These are phyloP conservation scores for Drosophila pegasa DNA, from an alignment of 2,888 invertebrate species.

Conservation along the genomic window DNA sequence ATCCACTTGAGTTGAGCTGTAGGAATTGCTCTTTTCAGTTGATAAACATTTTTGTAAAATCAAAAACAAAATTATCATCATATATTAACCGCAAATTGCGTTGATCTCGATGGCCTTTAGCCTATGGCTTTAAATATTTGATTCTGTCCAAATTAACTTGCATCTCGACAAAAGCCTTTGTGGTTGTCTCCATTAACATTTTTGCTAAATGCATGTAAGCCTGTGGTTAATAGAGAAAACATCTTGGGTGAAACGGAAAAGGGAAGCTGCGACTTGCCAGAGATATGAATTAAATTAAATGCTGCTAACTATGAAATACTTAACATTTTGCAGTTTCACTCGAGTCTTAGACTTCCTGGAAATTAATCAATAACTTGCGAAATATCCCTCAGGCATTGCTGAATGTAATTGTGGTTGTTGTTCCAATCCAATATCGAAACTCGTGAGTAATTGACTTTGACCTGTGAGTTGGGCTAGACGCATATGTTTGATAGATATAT, in stretches of 20 bases:
- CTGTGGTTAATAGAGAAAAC: slow-evolving; percentile 13
- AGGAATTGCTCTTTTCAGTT: slow-evolving; percentile 16
- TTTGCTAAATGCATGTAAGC: slow-evolving; percentile 9
- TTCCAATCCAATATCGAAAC: slow-evolving; percentile 10
- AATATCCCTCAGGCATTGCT: neutral
- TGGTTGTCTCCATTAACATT: slow-evolving; percentile 12
- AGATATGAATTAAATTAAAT: neutral
- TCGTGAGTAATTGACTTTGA: slow-evolving; percentile 48
- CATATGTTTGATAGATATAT: slow-evolving; percentile 1
- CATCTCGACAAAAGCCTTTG: slow-evolving; percentile 14
- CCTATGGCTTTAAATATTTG: neutral
- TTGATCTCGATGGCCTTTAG: slow-evolving; percentile 7
- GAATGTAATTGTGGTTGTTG: slow-evolving; percentile 8
- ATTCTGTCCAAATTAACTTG: slow-evolving; percentile 19
- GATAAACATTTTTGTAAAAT: slow-evolving; percentile 12
- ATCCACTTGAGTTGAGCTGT: slow-evolving; percentile 20
- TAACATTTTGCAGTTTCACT: neutral
- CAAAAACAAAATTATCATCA: slow-evolving; percentile 10
- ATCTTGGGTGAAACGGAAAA: neutral
- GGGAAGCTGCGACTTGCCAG: neutral
- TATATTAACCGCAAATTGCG: slow-evolving; percentile 28
- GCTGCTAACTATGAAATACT: neutral
- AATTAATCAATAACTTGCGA: neutral
- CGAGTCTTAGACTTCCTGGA: neutral
- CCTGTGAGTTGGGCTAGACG: slow-evolving; percentile 24